phyloP scores from a whole-genome alignment of 2,888 invertebrate species.

The Spialia ferax region DNA sequence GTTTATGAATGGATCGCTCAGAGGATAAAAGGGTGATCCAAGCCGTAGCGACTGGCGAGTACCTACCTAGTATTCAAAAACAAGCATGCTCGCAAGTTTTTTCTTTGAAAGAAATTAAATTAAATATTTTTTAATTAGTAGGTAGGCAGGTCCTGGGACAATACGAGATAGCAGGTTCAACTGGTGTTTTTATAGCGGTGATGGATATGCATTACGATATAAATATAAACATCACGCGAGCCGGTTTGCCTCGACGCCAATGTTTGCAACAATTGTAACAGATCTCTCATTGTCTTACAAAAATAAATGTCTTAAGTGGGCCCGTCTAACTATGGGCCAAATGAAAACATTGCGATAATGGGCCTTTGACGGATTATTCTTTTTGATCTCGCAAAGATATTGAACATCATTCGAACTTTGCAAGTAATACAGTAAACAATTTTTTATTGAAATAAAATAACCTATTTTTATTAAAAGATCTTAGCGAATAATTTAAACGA shows the following conservation, averaged over 20 bases:
- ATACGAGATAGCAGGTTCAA: constrained; percentile 44
- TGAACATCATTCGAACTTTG: not conserved
- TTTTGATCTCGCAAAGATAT: constrained; percentile 17
- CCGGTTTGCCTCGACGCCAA: constrained; percentile 66
- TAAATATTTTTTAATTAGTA: not conserved
- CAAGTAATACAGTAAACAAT: not conserved
- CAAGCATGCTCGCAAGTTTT: not conserved
- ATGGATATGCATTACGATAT: constrained; percentile 48
- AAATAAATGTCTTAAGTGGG: constrained; percentile 56
- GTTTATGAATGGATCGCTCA: too few species aligned
- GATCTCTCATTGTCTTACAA: constrained; percentile 65
- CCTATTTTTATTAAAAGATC: not conserved
- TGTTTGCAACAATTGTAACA: constrained; percentile 62
- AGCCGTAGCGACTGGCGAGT: too few species aligned
- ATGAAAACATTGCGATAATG: constrained; percentile 38
- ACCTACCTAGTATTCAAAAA: too few species aligned
- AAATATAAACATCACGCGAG: constrained; percentile 51
- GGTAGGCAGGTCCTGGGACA: constrained; percentile 47
- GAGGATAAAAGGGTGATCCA: too few species aligned
- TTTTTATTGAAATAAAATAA: too few species aligned
- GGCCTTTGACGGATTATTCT: constrained; percentile 8
- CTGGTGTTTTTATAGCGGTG: constrained; percentile 48
- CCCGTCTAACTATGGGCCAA: constrained; percentile 35
- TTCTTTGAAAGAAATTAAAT: not conserved
- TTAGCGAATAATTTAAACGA: constrained; percentile 3